Percentiles rank a stretch among this genome's conserved stretches.
These are phyloP conservation scores for Helogale parvula DNA, from an alignment of 2,113 vertebrate species.

Conservation along the genomic window DNA sequence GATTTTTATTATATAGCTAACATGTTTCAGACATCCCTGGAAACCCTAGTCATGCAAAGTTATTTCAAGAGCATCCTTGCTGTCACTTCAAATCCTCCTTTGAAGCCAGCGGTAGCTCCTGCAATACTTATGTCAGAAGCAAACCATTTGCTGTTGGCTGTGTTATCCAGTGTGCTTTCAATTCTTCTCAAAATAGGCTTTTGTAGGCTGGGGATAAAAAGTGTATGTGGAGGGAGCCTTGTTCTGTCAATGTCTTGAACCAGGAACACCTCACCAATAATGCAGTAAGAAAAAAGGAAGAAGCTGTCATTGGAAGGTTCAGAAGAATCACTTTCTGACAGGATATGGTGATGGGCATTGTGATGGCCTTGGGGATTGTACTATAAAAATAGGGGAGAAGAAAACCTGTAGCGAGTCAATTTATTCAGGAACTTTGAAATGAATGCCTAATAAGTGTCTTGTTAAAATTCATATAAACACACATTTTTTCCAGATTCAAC, in stretches of 20 bases:
- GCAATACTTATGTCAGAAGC: slow-evolving; percentile 20
- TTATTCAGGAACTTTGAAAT: slow-evolving; percentile 42
- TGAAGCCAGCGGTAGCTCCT: background rate
- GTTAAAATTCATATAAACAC: slow-evolving; percentile 11
- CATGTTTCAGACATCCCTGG: background rate
- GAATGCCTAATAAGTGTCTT: slow-evolving; percentile 50
- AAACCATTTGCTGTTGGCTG: slow-evolving; percentile 41
- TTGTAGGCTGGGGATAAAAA: slow-evolving; percentile 33
- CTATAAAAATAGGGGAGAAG: background rate
- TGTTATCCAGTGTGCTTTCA: slow-evolving; percentile 48
- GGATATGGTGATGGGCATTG: background rate
- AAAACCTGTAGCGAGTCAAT: slow-evolving; percentile 27
- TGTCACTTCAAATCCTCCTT: background rate
- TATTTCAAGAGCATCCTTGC: background rate
- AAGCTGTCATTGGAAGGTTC: background rate
- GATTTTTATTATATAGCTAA: background rate
- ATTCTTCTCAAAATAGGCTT: slow-evolving; percentile 29
- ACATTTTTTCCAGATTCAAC: background rate
- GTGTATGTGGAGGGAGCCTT: background rate
- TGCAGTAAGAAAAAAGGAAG: background rate
- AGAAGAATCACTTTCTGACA: slow-evolving; percentile 15
- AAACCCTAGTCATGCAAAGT: background rate
- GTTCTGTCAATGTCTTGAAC: slow-evolving; percentile 22
- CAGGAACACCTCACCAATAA: slow-evolving; percentile 46
- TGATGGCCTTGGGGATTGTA: background rate